A percentile compares a stretch with the other conserved stretches of the same genome.
These are phyloP conservation scores for Eubucco bourcierii DNA, from an alignment of 2,113 vertebrate species.

Conservation along the genomic window DNA sequence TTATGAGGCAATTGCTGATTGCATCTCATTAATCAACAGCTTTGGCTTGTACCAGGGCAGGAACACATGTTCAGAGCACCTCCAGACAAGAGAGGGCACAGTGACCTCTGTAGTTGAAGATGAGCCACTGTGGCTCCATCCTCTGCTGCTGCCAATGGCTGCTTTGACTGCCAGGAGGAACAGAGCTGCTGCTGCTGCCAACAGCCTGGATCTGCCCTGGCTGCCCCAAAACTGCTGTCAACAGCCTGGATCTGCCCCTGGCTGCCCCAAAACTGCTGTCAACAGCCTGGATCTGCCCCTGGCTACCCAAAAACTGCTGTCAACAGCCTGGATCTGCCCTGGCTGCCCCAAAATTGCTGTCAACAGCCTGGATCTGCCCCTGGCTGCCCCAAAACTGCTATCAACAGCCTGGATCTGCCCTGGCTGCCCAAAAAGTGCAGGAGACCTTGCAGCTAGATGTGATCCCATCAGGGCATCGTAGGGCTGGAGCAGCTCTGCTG, in stretches of 20 bases:
- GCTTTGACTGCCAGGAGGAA: not conserved
- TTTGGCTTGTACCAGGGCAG: not conserved
- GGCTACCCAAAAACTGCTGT: too few relatives aligned
- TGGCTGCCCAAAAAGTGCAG: not conserved
- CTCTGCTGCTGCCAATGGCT: not conserved
- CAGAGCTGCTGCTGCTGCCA: not conserved
- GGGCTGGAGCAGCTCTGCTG: too few relatives aligned
- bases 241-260: too few relatives aligned
- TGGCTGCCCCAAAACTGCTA: too few relatives aligned
- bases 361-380: too few relatives aligned
- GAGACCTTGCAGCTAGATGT: not conserved
- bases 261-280: too few relatives aligned
- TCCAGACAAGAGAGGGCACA: not conserved
- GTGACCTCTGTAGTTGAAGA: slow-evolving; percentile 21
- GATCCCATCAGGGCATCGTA: too few relatives aligned
- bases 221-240: too few relatives aligned
- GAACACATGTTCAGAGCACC: not conserved
- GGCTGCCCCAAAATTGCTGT: too few relatives aligned
- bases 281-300: too few relatives aligned
- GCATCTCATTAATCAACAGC: not conserved
- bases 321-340: too few relatives aligned
- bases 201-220: too few relatives aligned
- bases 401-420: not conserved
- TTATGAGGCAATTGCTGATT: not conserved
- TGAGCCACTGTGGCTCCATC: not conserved